Evolutionary conservation across 2,113 vertebrate species (phyloP), one percentile per base, ranked within the genome.

Genomic region (Onychorhynchus coronatus): DNA sequence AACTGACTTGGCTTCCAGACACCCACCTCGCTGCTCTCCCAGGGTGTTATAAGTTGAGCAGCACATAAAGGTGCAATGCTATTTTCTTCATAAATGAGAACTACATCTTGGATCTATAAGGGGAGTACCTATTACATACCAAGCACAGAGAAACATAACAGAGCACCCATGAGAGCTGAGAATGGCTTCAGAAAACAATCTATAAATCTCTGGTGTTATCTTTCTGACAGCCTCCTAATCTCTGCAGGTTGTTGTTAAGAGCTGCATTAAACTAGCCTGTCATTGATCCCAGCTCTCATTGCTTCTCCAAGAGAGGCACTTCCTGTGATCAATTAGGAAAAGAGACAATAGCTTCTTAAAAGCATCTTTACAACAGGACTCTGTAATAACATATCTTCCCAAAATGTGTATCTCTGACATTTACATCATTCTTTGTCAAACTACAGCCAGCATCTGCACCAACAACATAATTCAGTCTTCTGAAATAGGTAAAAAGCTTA

Each of bases 151-250:
- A 86, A 86, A 90, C 74, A 74, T 44, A 82, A 58, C n/a, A 47
- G 52, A 66, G 39, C 35, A 67, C 68, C 55, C 30, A 3, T 14
- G 53, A 91, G 79, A 92, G 62, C 47, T 9, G 55, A 88, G 66
- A 93, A 81, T 88, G 79, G n/a, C 90, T 96, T 96, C 66, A 63
- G 85, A 91, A 96, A 92, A 86, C 80, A 90, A 93, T 91, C 91
- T 87, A 92, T 87, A 92, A 86, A 93, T 53, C 81, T 95, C 78
- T 1, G 1, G 68, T 89, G 92, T 97, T 95, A 93, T 82, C 89
- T 93, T 83, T 91, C 73, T 93, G 95, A 92, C 58, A 93, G 61
- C 83, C 49, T 92, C 92, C 85, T 95, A 92, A 95, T 87, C 92
- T 82, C 84, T 89, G 55, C 87, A 93, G 86, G 87, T 87, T 56